phyloP scores from a whole-genome alignment of 2,888 invertebrate species.

The Ecdyonurus torrentis region DNA sequence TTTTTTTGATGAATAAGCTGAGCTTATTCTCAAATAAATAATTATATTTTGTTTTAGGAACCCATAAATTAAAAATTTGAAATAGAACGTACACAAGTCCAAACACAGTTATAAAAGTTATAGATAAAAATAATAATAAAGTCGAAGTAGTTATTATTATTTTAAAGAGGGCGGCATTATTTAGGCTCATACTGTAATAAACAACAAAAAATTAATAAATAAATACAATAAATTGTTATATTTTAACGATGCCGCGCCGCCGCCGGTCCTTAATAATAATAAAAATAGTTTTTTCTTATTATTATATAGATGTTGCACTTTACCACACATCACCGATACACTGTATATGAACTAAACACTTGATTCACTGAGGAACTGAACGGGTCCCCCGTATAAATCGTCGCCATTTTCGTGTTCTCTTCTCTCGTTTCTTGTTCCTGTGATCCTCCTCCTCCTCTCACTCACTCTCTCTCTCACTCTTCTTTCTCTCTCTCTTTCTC shows the following conservation, averaged over 20 bases:
- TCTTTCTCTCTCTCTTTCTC: not conserved
- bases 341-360: not conserved
- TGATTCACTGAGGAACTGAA: not conserved
- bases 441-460: not conserved
- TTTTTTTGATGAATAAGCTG: not conserved
- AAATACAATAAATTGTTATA: not conserved
- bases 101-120: not conserved
- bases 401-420: not conserved
- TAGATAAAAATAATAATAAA: not conserved
- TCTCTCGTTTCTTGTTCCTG: not conserved
- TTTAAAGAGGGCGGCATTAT: not conserved
- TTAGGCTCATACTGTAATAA: conserved; percentile 1
- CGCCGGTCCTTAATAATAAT: not conserved
- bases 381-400: not conserved
- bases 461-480: too few relatives aligned
- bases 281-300: not conserved
- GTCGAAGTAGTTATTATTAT: not conserved
- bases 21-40: not conserved
- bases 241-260: not conserved
- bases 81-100: not conserved
- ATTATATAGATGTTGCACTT: not conserved
- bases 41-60: not conserved
- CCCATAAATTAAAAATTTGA: not conserved
- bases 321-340: not conserved
- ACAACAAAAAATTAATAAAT: not conserved